Evolutionary conservation across 2,113 vertebrate genomes (phyloP).

Genomic region (Muntiacus reevesi): DNA sequence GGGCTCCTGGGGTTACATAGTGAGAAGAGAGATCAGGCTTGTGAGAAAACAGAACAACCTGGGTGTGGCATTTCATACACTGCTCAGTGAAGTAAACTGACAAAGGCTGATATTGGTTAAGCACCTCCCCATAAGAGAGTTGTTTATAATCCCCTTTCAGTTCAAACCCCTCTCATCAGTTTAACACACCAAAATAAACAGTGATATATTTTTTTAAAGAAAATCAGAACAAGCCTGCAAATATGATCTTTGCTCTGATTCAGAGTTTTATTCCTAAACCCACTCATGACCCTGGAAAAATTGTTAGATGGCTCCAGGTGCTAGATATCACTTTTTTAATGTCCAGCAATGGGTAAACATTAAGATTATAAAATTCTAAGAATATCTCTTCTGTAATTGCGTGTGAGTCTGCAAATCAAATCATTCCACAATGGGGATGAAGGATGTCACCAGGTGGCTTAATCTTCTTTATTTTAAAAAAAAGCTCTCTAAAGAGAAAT

Average conservation of each 20-base stretch:
- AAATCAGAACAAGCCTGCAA: conserved; percentile 21
- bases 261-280: conserved; percentile 2
- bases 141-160: not conserved
- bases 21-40: conserved; percentile 2
- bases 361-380: conserved; percentile 24
- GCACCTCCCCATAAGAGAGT: not conserved
- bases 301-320: not conserved
- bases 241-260: conserved; percentile 2
- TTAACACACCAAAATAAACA: conserved; percentile 3
- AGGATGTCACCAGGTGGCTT: not conserved
- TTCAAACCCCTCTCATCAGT: not conserved
- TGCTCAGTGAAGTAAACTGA: not conserved
- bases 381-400: not conserved
- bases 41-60: not conserved
- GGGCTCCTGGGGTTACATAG: not conserved
- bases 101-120: not conserved
- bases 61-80: conserved; percentile 3
- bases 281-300: not conserved
- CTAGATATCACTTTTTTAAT: not conserved
- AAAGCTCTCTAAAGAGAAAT: conserved; percentile 14
- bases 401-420: conserved; percentile 4
- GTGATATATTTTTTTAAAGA: not conserved
- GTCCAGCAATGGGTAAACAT: conserved; percentile 11
- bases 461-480: not conserved
- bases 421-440: not conserved